phyloP scores from a whole-genome alignment of 1,140 invertebrate species.

The Eriosoma lanigerum region DNA sequence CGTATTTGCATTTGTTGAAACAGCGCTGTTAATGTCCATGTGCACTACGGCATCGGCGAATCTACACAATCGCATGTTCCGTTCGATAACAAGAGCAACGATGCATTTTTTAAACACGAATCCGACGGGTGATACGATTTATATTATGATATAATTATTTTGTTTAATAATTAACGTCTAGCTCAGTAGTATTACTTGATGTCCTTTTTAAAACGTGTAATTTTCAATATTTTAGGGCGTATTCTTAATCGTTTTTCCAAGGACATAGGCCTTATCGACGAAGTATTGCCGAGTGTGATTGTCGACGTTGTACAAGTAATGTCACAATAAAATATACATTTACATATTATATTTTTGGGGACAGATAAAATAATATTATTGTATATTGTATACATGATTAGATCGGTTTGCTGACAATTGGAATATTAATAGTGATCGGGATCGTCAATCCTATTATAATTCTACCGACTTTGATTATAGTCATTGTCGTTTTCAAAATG shows the following conservation, averaged over 20 bases:
- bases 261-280: conserved; percentile 81
- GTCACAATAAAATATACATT: too few species aligned
- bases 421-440: conserved; percentile 64
- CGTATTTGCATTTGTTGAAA: conserved; percentile 64
- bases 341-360: too few species aligned
- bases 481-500: conserved; percentile 63
- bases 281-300: conserved; percentile 85
- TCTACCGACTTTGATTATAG: conserved; percentile 60
- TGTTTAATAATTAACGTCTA: too few species aligned
- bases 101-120: conserved; percentile 91
- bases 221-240: conserved; percentile 62
- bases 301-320: too few species aligned
- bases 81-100: conserved; percentile 74
- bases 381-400: too few species aligned
- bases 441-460: conserved; percentile 62
- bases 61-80: conserved; percentile 85
- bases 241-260: conserved; percentile 78
- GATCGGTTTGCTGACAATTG: conserved; percentile 64
- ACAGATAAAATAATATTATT: too few species aligned
- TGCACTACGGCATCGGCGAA: conserved; percentile 77
- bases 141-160: too few species aligned
- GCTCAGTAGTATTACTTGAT: too few species aligned
- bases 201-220: too few species aligned
- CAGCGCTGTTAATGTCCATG: conserved; percentile 73
- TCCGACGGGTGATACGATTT: conserved; percentile 61